These are phyloP conservation scores for Pristionchus exspectatus DNA, from an alignment of 2,888 invertebrate genomes.

Conservation along the genomic window DNA sequence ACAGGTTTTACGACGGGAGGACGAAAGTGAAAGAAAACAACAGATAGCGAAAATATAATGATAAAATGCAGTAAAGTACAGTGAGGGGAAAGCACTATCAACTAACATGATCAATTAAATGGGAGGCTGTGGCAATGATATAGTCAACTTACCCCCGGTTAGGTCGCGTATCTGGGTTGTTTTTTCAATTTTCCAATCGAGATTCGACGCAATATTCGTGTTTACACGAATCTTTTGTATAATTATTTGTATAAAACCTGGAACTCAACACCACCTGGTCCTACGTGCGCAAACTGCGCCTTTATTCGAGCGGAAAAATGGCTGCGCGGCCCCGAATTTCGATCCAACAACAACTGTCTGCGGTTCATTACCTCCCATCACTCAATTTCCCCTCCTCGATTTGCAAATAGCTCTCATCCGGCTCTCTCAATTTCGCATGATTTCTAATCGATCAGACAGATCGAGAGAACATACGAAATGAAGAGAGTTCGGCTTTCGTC, in stretches of 20 bases:
- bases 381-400: no score
- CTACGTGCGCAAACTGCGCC: background rate
- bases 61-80: slow-evolving; percentile 37
- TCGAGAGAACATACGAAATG: no score
- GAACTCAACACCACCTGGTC: background rate
- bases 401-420: no score
- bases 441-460: no score
- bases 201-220: background rate
- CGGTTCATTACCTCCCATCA: background rate
- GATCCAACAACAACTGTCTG: background rate
- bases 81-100: background rate
- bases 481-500: background rate
- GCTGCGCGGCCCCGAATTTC: background rate
- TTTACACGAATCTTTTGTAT: background rate
- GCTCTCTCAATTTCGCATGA: no score
- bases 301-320: background rate
- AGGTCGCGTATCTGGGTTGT: background rate
- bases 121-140: background rate
- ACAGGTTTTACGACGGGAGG: background rate
- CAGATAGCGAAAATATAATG: background rate
- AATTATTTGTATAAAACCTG: background rate
- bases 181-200: background rate
- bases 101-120: background rate
- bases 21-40: background rate
- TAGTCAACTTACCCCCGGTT: background rate